Base-by-base conservation (phyloP, 2,888 invertebrate genomes). In the Zaprionus obscuricornis region DNA sequence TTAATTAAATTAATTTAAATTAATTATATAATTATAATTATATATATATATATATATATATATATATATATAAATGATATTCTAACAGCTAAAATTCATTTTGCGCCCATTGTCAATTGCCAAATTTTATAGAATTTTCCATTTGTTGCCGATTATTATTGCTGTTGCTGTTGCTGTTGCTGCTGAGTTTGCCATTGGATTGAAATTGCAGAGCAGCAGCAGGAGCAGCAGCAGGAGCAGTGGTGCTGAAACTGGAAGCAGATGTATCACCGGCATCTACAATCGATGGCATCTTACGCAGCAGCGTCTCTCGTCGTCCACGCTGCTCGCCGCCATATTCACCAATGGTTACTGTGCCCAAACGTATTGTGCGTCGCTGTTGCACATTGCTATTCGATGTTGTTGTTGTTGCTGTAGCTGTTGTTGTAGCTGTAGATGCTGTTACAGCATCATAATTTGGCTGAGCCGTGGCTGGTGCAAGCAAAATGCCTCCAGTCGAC, bases 301-400 rank as follows among this genome's bases (percentile, higher is more conserved):
- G 47, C n/a, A n/a, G n/a, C n/a, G 79, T 83, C 17, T 83, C 85
- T 1, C 78, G 62, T 27, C 66, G 83, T 20, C 56, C 36, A 3
- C 75, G 90, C 17, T 91, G 89, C 26, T 90, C 89, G 10, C 92
- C 92, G 85, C n/a, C n/a, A n/a, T 94, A 94, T 88, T 94, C 94
- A 0, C 93, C 94, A 54, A 94, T 94, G 1, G 94, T 94, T 3
- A 94, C 93, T 0, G 94, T 92, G n/a, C 94, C 93, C 64, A 93
- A 65, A 88, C 92, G 40, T 91, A 92, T 46, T 90, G 92, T 87
- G 90, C 92, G 66, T 92, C 91, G 87, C 20, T 76, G 68, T 26
- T 55, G 63, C 37, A n/a, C n/a, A n/a, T n/a, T 65, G 47, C 10
- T 47, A 22, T 49, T n/a, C 31, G 66, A 20, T 59, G 37, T 26